Percentiles rank a stretch among this genome's conserved stretches.
phyloP scores from a whole-genome alignment of 2,888 invertebrate species.

The Eupithecia abbreviata region DNA sequence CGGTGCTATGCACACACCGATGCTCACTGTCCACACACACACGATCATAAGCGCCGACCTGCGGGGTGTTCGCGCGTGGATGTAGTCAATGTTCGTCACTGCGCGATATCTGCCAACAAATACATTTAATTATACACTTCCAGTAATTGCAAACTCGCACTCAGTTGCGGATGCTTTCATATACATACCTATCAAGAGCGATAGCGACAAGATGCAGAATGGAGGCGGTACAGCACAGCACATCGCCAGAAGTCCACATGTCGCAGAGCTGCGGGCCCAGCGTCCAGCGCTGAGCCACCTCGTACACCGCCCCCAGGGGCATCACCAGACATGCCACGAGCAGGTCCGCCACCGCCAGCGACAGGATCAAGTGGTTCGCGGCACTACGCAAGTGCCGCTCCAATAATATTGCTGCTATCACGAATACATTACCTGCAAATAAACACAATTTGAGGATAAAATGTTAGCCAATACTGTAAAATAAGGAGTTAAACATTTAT shows the following conservation, averaged over 20 bases:
- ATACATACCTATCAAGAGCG: constrained; percentile 89
- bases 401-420: constrained; percentile 95
- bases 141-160: background rate
- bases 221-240: constrained; percentile 94
- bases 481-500: background rate
- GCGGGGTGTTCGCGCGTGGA: constrained; percentile 90
- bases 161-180: too few relatives aligned
- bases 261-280: constrained; percentile 95
- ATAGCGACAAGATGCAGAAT: constrained; percentile 92
- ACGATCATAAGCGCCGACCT: constrained; percentile 92
- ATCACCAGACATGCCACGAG: constrained; percentile 93
- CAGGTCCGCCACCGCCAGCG: constrained; percentile 95
- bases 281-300: constrained; percentile 92
- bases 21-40: constrained; percentile 92
- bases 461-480: background rate
- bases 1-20: constrained; percentile 94
- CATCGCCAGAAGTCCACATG: constrained; percentile 97
- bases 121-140: constrained; percentile 9
- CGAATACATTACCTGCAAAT: constrained; percentile 94
- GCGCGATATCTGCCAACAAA: constrained; percentile 90
- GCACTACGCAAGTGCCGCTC: constrained; percentile 94
- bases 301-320: constrained; percentile 90
- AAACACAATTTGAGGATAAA: constrained; percentile 3
- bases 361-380: constrained; percentile 94
- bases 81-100: constrained; percentile 95